Evolutionary conservation across 30 jellyfish, hydroid and myxozoan species (phyloP).

Genomic region (Aurelia aurita complex sp. Pacific): DNA sequence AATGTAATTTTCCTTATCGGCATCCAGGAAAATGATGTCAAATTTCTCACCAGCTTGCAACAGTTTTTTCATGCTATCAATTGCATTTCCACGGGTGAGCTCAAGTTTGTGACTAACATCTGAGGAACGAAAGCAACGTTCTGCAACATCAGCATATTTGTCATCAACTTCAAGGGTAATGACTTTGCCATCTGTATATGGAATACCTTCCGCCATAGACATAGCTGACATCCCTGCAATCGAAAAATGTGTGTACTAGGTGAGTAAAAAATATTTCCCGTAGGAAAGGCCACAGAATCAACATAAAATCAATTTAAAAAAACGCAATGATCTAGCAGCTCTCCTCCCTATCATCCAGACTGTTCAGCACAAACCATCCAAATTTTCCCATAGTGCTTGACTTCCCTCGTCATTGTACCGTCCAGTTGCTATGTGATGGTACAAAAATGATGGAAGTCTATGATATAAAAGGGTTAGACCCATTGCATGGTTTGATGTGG

Average conservation of each 20-base stretch:
- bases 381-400: too few relatives aligned
- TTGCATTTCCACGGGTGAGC: constrained; percentile 47
- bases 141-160: constrained; percentile 57
- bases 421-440: too few relatives aligned
- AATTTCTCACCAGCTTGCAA: constrained; percentile 40
- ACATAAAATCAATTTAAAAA: too few relatives aligned
- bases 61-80: constrained; percentile 49
- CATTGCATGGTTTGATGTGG: too few relatives aligned
- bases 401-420: too few relatives aligned
- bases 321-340: too few relatives aligned
- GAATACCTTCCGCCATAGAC: constrained; percentile 75
- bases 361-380: too few relatives aligned
- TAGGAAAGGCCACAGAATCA: too few relatives aligned
- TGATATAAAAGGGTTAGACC: too few relatives aligned
- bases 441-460: too few relatives aligned
- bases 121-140: constrained; percentile 32
- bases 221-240: constrained; percentile 60
- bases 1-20: constrained; percentile 61
- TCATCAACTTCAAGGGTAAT: constrained; percentile 56
- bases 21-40: constrained; percentile 60
- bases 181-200: constrained; percentile 50
- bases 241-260: not conserved
- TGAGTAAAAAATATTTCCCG: too few relatives aligned
- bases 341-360: too few relatives aligned
- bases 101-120: constrained; percentile 40